Conservation (phyloP, 2,888 invertebrate species). For the Elysia crispata region DNA sequence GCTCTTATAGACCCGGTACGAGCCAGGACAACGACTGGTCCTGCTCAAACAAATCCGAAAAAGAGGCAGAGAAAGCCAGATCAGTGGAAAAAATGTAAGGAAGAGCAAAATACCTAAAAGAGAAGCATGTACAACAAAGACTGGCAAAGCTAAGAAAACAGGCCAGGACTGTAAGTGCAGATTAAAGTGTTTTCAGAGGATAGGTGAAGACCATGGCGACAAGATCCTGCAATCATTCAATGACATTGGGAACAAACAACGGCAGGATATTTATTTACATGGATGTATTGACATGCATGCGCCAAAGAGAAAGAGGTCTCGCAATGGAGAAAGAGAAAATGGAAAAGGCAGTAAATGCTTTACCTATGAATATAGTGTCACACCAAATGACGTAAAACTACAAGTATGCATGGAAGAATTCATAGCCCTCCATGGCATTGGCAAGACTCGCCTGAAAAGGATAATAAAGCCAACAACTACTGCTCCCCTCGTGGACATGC, state of each 20-base stretch:
- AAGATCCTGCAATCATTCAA: constrained; percentile 16
- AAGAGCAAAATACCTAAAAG: constrained; percentile 24
- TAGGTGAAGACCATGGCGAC: not conserved
- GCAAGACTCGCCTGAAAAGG: constrained; percentile 26
- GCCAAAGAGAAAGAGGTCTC: constrained; percentile 24
- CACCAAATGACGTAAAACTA: constrained; percentile 1
- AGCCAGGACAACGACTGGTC: not conserved
- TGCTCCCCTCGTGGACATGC: not conserved
- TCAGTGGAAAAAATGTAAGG: constrained; percentile 16
- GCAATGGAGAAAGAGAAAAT: constrained; percentile 21
- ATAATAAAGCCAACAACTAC: constrained; percentile 17
- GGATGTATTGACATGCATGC: constrained; percentile 14
- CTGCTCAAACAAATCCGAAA: constrained; percentile 26
- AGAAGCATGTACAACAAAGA: constrained; percentile 24
- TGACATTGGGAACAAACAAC: constrained; percentile 25
- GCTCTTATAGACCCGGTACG: no score
- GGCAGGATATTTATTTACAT: constrained; percentile 32
- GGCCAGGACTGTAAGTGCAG: constrained; percentile 10
- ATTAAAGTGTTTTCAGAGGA: constrained; percentile 20
- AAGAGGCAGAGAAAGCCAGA: constrained; percentile 5
- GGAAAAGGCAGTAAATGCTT: constrained; percentile 23
- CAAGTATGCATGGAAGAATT: constrained; percentile 11
- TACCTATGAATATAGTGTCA: constrained; percentile 14
- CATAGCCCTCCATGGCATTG: constrained; percentile 33
- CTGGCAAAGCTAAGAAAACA: constrained; percentile 19